Conservation (phyloP, 92 coral and sea anemone species). For the Palythoa heliodiscus region DNA sequence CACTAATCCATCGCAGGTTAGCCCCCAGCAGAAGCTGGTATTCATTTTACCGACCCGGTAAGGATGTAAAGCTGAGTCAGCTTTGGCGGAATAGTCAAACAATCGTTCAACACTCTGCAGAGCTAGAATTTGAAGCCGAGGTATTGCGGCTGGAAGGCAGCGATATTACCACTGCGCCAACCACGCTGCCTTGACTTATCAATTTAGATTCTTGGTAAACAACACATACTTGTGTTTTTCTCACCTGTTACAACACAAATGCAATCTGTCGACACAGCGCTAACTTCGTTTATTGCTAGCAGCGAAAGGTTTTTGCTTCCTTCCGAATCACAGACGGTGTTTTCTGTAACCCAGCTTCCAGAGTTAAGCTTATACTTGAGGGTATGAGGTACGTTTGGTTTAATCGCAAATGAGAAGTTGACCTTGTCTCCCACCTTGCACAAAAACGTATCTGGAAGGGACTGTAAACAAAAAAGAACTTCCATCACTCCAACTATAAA, state of each 20-base stretch:
- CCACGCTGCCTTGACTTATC: not conserved
- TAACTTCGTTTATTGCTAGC: conserved; percentile 17
- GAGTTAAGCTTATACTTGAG: not conserved
- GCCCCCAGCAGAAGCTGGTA: too few species aligned
- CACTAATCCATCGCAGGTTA: too few species aligned
- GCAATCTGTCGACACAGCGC: conserved; percentile 21
- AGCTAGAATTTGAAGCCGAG: too few species aligned
- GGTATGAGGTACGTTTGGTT: not conserved
- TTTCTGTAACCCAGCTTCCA: conserved; percentile 1
- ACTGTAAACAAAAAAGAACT: not conserved
- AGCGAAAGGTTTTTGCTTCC: conserved; percentile 10
- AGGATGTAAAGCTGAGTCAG: too few species aligned
- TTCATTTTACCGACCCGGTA: too few species aligned
- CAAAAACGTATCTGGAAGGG: conserved; percentile 1
- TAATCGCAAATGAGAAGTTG: not conserved
- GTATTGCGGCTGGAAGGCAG: too few species aligned
- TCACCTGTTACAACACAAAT: not conserved
- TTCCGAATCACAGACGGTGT: not conserved
- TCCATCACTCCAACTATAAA: too few species aligned
- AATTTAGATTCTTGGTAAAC: too few species aligned
- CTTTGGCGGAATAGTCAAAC: too few species aligned
- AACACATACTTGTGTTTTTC: not conserved
- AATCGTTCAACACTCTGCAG: too few species aligned
- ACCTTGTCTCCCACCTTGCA: conserved; percentile 14
- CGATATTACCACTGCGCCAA: too few species aligned